phyloP scores from a whole-genome alignment of 2,888 invertebrate genomes.

The Ceraclea dissimilis region DNA sequence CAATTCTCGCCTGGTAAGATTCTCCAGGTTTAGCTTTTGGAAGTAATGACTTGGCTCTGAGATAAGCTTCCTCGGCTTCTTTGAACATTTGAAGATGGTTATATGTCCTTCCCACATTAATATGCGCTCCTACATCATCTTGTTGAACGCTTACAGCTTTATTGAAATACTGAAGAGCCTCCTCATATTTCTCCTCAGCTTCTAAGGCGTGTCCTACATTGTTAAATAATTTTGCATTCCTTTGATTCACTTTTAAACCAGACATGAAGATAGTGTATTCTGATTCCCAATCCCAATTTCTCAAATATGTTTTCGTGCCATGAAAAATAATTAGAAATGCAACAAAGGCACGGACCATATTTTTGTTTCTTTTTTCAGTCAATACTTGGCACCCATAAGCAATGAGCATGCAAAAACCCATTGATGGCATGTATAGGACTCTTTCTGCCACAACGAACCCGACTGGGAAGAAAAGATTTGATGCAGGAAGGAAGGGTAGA shows the following conservation, averaged over 20 bases:
- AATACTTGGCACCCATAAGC: slow-evolving; percentile 77
- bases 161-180: slow-evolving; percentile 85
- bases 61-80: slow-evolving; percentile 89
- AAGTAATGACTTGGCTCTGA: slow-evolving; percentile 79
- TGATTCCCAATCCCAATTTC: slow-evolving; percentile 90
- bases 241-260: slow-evolving; percentile 75
- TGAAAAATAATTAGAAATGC: slow-evolving; percentile 66
- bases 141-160: slow-evolving; percentile 89
- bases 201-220: slow-evolving; percentile 96
- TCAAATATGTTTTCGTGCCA: slow-evolving; percentile 74
- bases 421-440: slow-evolving; percentile 92
- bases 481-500: slow-evolving; percentile 90
- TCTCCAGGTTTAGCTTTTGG: slow-evolving; percentile 91
- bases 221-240: slow-evolving; percentile 94
- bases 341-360: slow-evolving; percentile 59
- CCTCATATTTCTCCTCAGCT: slow-evolving; percentile 56
- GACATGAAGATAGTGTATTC: slow-evolving; percentile 93
- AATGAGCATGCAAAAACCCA: slow-evolving; percentile 92
- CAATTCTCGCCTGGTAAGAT: slow-evolving; percentile 90
- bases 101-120: slow-evolving; percentile 93
- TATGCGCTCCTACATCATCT: slow-evolving; percentile 94
- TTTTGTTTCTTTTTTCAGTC: slow-evolving; percentile 56
- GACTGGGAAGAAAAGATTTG: slow-evolving; percentile 95
- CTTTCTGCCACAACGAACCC: slow-evolving; percentile 96
- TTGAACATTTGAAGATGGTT: slow-evolving; percentile 82